Base-by-base conservation (phyloP, 1,140 invertebrate genomes). In the Chionoecetes opilio region DNA sequence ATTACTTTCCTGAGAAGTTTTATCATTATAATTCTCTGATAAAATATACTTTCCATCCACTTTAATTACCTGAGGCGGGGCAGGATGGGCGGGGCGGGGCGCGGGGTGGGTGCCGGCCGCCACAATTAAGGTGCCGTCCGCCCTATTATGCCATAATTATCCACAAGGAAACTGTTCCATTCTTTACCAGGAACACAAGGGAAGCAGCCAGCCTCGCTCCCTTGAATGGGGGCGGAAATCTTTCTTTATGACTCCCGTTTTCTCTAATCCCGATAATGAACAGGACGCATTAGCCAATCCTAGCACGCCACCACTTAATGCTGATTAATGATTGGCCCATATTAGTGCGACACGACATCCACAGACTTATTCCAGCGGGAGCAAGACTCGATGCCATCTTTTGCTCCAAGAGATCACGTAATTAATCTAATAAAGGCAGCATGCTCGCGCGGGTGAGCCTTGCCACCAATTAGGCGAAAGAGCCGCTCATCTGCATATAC, bases 301-400 rank as follows among this genome's bases (percentile, higher is more conserved):
- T 34, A 91, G 90, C 89, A 87, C 94, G 94, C 82, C 84, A 85
- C 41, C 34, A 86, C 89, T 95, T 95, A 95, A 95, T 95, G 90
- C 90, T 92, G 89, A 95, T 95, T 95, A 95, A 95, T 95, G 94
- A 95, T 95, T 95, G 94, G 94, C 38, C 94, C 94, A 63, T 92
- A 95, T 92, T 92, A 92, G 94, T 17, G 53, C 35, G 75, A 82
- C 93, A 94, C 93, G 93, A 84, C 93, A 94, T 89, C 87, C 63
- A n/a, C 21, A 46, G 93, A 41, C 6, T 89, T 41, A 37, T n/a
- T 38, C 63, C 3, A 37, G 75, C 63, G 93, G 63, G 88, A 32
- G 34, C 11, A 53, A 53, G 82, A 35, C 37, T 35, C 63, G 93
- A 84, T 88, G 63, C 87, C 93, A 94, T 94, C 87, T 94, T 94